These are phyloP conservation scores for Colistium nudipinnis DNA, from an alignment of 2,113 vertebrate genomes.

Conservation along the genomic window DNA sequence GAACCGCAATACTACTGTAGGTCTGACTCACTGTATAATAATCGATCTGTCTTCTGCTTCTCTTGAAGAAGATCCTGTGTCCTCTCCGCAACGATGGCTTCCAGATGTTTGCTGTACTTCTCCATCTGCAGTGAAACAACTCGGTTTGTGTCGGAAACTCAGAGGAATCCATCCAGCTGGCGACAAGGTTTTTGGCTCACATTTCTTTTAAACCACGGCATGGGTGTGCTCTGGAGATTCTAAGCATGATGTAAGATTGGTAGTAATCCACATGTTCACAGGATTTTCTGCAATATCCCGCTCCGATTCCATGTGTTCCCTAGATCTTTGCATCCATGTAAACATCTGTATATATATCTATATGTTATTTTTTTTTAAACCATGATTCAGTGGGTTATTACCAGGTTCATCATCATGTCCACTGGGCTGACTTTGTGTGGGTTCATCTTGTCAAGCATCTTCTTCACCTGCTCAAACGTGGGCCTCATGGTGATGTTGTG, in stretches of 20 bases:
- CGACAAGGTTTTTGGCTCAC: neutral
- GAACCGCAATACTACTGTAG: neutral
- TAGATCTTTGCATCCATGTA: neutral
- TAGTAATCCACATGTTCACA: neutral
- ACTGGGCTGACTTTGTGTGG: slow-evolving; percentile 84
- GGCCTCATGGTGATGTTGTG: slow-evolving; percentile 76
- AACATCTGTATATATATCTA: no score
- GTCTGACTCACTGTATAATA: slow-evolving; percentile 79
- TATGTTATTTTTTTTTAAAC: no score
- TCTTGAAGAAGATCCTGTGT: slow-evolving; percentile 83
- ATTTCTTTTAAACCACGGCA: neutral
- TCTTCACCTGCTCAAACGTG: slow-evolving; percentile 84
- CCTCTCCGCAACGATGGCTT: slow-evolving; percentile 81
- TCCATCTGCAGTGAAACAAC: slow-evolving; percentile 78
- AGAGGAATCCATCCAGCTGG: neutral
- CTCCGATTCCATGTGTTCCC: no score
- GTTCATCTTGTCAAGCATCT: slow-evolving; percentile 84
- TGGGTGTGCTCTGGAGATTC: no score
- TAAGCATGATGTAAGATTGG: neutral
- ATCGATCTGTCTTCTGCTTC: slow-evolving; percentile 83
- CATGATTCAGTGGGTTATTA: slow-evolving; percentile 40
- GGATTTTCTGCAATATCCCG: neutral
- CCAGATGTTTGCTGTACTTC: slow-evolving; percentile 86
- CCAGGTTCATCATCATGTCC: slow-evolving; percentile 86
- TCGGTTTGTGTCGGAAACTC: neutral